phyloP scores from a whole-genome alignment of 2,797 vertebrate genomes.

The Channallabes apus region DNA sequence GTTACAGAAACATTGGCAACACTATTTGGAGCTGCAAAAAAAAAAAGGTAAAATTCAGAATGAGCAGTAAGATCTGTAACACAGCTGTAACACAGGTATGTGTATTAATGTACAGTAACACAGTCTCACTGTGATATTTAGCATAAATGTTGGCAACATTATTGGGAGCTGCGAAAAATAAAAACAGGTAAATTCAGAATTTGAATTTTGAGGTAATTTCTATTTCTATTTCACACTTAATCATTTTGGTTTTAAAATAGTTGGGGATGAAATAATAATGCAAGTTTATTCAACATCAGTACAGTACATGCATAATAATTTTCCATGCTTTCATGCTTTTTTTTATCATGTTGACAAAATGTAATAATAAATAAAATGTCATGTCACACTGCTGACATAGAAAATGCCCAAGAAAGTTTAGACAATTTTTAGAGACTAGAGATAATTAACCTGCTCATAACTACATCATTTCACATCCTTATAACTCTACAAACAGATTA shows the following conservation, averaged over 20 bases:
- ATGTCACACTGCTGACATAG: neutral
- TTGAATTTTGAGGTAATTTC: neutral
- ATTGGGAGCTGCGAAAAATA: constrained; percentile 58
- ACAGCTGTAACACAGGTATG: no score
- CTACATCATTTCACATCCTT: no score
- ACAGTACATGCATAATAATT: neutral
- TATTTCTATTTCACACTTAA: neutral
- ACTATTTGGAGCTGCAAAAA: constrained; percentile 57
- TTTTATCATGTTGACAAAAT: neutral
- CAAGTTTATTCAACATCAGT: neutral
- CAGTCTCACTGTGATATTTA: no score
- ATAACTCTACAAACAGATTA: no score
- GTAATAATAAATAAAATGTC: neutral
- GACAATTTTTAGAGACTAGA: no score
- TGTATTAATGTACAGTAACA: no score
- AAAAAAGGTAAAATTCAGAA: neutral
- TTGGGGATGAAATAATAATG: neutral
- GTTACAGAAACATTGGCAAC: constrained; percentile 12
- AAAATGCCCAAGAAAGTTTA: no score
- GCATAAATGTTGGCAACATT: constrained; percentile 20
- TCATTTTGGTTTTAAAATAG: neutral
- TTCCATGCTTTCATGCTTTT: neutral
- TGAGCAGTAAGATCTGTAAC: neutral
- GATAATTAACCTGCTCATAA: no score
- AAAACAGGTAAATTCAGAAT: neutral